Conservation (phyloP, 1,140 invertebrate species). For the Apis cerana region DNA sequence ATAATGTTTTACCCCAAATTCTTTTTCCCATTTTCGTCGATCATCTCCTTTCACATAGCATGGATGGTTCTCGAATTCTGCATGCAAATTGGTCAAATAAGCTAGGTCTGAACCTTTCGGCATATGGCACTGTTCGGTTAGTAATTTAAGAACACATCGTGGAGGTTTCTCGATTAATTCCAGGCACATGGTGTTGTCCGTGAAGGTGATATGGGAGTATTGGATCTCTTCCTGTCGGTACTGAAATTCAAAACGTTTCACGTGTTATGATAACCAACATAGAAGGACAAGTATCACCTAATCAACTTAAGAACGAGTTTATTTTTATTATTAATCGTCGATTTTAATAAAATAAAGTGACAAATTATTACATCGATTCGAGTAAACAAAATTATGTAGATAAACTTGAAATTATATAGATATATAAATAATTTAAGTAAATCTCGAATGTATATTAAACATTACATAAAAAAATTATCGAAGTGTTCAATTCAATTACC, state of each 20-base stretch:
- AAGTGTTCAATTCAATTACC: background rate
- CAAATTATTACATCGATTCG: background rate
- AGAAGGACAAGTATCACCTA: background rate
- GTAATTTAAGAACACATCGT: conserved; percentile 91
- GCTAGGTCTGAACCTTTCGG: conserved; percentile 95
- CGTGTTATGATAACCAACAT: conserved; percentile 16
- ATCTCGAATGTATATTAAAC: background rate
- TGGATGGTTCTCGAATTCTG: conserved; percentile 92
- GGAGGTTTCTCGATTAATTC: conserved; percentile 96
- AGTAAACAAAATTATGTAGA: background rate
- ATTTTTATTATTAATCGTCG: background rate
- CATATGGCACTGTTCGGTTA: conserved; percentile 96
- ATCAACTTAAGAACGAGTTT: background rate
- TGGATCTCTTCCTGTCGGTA: conserved; percentile 94
- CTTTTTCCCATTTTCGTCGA: conserved; percentile 93
- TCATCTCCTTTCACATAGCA: conserved; percentile 94
- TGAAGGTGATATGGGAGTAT: conserved; percentile 94
- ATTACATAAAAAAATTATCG: background rate
- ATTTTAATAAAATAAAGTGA: background rate
- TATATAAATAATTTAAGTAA: background rate
- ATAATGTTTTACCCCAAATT: conserved; percentile 96
- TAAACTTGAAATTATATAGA: background rate
- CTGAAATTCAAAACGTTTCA: conserved; percentile 78
- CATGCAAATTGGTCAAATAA: conserved; percentile 94
- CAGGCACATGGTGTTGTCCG: conserved; percentile 93